Evolutionary conservation across 2,797 vertebrate species (phyloP).

Genomic region (Triplophysa yarkandensis): DNA sequence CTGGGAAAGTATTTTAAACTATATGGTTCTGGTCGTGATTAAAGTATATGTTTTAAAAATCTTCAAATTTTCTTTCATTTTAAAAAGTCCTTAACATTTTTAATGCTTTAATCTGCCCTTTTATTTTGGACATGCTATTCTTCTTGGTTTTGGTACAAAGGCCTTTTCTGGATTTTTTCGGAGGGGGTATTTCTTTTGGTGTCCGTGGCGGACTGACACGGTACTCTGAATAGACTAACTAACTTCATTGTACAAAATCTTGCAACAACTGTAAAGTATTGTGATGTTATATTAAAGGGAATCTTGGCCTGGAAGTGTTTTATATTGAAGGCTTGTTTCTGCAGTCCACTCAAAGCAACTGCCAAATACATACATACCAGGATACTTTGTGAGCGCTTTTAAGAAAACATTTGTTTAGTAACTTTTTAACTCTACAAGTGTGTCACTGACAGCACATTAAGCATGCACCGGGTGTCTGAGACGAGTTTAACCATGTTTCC

Average conservation of each 20-base stretch:
- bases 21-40: background rate
- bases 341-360: background rate
- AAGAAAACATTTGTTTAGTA: background rate
- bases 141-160: background rate
- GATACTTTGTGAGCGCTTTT: background rate
- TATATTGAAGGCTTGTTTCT: conserved; percentile 12
- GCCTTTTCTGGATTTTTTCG: conserved; percentile 29
- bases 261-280: conserved; percentile 24
- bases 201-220: conserved; percentile 41
- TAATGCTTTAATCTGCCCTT: background rate
- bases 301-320: conserved; percentile 4
- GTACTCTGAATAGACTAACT: conserved; percentile 48
- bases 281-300: conserved; percentile 6
- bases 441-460: background rate
- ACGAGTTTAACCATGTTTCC: conserved; percentile 2
- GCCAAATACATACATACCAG: background rate
- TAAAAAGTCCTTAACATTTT: background rate
- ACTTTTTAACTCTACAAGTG: conserved; percentile 1
- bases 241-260: conserved; percentile 47
- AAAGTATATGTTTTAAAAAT: background rate
- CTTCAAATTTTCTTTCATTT: background rate
- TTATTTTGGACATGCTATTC: background rate
- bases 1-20: background rate
- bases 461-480: background rate
- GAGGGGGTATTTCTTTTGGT: conserved; percentile 43